Base-by-base conservation (phyloP, 2,113 vertebrate species). In the Pygathrix nemaeus region DNA sequence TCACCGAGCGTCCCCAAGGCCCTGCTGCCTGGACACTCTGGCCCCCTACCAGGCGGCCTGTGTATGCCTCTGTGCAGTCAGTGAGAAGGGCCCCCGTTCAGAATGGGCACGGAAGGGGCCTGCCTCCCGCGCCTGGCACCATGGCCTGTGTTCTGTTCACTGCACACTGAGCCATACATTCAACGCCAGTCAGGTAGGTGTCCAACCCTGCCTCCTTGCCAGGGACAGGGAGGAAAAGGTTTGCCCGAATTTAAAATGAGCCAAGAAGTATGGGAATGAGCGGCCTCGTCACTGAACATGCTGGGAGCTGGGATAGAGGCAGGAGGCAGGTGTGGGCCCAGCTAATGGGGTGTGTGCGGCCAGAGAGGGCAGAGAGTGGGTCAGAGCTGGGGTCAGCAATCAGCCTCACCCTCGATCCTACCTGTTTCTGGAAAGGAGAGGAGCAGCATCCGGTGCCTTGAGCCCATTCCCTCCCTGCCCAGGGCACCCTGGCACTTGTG, bases 71-170 rank as follows among this genome's bases (percentile, higher is more conserved):
- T 14, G 14, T 1, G 2, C 12, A 32, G 32, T 8, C 32, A 57
- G 21, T 0, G 8, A 14, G 23, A 27, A 35, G 2, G 1, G 38
- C 9, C 18, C 43, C 68, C 1, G 8, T 70, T 68, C 66, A 35
- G 66, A 30, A 68, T 2, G 30, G 61, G 18, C n/a, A 72, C 17
- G 10, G 68, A 35, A 38, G n/a, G 35, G 68, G 68, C 17, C 8
- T 17, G 13, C 6, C 4, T 43, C 73, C 25, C 0, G 48, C 59
- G 17, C 43, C n/a, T 2, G 35, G 48, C 50, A 17, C 25, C 6
- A 5, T 1, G 3, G 78, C 7, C 50, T 0, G 25, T 6, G 6
- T 3, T 13, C 40, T 3, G 4, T 6, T 7, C 43, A 1, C 0
- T 0, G 73, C 66, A 32, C 35, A 23, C 79, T 9, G 38, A 30